These are phyloP conservation scores for Heliornis fulica DNA, from an alignment of 2,113 vertebrate genomes.

Conservation along the genomic window DNA sequence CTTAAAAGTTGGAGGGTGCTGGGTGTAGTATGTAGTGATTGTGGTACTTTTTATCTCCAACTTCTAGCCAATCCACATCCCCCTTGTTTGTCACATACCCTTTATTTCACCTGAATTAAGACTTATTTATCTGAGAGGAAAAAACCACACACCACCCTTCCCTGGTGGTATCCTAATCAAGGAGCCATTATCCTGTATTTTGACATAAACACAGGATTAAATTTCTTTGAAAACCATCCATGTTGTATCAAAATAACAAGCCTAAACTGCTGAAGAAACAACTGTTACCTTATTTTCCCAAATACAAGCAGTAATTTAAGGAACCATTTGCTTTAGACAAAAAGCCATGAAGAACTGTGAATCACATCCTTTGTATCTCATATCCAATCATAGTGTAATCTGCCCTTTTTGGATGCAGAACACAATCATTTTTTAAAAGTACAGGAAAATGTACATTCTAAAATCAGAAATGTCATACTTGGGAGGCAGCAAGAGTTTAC, in stretches of 20 bases:
- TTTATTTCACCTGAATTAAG: neutral
- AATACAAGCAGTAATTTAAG: neutral
- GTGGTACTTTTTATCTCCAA: neutral
- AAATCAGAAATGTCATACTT: neutral
- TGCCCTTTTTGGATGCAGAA: neutral
- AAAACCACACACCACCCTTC: rapidly evolving
- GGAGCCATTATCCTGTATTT: neutral
- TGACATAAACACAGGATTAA: neutral
- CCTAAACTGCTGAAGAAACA: neutral
- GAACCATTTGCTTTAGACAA: neutral
- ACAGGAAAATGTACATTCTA: neutral
- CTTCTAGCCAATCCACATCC: neutral
- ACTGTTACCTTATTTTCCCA: neutral
- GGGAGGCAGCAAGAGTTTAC: neutral
- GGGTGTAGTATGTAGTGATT: neutral
- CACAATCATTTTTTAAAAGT: neutral
- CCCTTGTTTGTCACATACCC: neutral
- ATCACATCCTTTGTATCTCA: neutral
- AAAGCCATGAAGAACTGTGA: neutral
- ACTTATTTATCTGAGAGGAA: neutral
- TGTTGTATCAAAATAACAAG: neutral
- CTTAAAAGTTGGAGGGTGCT: neutral
- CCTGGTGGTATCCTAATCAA: too few relatives aligned
- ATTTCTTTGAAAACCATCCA: neutral
- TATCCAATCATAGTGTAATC: neutral